Conservation (phyloP, 2,888 invertebrate species). For the Dysmachus trigonus region DNA sequence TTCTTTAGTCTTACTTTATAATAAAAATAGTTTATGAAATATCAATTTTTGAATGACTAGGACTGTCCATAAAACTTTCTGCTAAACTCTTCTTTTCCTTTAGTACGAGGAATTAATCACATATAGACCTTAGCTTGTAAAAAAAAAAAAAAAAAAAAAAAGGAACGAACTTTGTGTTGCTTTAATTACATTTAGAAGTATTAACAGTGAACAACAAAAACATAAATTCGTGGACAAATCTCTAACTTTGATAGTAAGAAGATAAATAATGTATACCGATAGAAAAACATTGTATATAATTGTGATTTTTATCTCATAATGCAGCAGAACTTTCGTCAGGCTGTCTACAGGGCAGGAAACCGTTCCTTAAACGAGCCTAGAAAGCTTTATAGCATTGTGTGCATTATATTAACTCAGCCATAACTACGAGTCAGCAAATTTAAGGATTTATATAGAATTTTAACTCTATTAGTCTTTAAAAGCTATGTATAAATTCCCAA, state of each 20-base stretch:
- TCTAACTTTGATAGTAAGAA: not conserved
- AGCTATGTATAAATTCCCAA: not conserved
- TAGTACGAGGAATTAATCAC: not conserved
- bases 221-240: not conserved
- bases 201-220: not conserved
- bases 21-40: not conserved
- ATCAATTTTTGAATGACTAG: not conserved
- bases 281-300: not conserved
- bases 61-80: not conserved
- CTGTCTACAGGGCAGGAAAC: not conserved
- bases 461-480: not conserved
- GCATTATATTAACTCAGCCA: constrained; percentile 21
- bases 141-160: not conserved
- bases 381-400: not conserved
- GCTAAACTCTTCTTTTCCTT: not conserved
- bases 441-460: constrained; percentile 9
- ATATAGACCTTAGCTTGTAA: not conserved
- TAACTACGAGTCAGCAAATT: constrained; percentile 25
- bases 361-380: not conserved
- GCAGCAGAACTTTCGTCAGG: not conserved
- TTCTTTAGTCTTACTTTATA: not conserved
- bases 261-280: not conserved
- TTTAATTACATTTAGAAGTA: not conserved
- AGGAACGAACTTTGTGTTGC: not conserved
- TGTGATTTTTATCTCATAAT: not conserved